A percentile compares a stretch with the other conserved stretches of the same genome.
Conservation (phyloP, 2,888 invertebrate genomes). For the Stenurella melanura region DNA sequence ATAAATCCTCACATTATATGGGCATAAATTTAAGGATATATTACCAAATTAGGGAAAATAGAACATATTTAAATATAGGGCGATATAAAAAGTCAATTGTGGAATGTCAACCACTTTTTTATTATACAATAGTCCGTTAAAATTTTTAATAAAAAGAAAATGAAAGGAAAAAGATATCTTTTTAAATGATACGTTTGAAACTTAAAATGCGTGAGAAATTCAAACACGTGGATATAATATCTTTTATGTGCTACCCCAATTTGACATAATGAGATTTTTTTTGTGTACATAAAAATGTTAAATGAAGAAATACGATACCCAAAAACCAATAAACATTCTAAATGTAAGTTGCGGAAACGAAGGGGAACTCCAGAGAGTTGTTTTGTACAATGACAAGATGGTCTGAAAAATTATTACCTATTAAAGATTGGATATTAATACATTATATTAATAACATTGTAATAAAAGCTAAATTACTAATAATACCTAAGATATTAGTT, state of each 20-base stretch:
- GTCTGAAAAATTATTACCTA: not conserved
- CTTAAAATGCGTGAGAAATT: conserved; percentile 57
- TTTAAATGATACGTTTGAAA: conserved; percentile 32
- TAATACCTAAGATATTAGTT: not conserved
- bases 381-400: not conserved
- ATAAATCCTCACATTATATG: conserved; percentile 43
- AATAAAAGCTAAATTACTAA: not conserved
- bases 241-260: conserved; percentile 50
- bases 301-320: conserved; percentile 50
- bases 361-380: not conserved
- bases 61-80: conserved; percentile 44
- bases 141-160: conserved; percentile 32
- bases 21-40: conserved; percentile 40
- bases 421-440: not conserved
- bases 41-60: conserved; percentile 38
- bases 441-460: not conserved
- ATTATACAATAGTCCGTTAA: conserved; percentile 27
- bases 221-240: conserved; percentile 56
- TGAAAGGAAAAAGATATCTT: conserved; percentile 35
- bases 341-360: not conserved
- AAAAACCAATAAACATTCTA: conserved; percentile 10
- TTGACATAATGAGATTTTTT: conserved; percentile 49
- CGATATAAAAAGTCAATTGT: conserved; percentile 48
- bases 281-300: conserved; percentile 47
- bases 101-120: conserved; percentile 46